phyloP scores from a whole-genome alignment of 2,888 invertebrate species.

The Ferrisia virgata region DNA sequence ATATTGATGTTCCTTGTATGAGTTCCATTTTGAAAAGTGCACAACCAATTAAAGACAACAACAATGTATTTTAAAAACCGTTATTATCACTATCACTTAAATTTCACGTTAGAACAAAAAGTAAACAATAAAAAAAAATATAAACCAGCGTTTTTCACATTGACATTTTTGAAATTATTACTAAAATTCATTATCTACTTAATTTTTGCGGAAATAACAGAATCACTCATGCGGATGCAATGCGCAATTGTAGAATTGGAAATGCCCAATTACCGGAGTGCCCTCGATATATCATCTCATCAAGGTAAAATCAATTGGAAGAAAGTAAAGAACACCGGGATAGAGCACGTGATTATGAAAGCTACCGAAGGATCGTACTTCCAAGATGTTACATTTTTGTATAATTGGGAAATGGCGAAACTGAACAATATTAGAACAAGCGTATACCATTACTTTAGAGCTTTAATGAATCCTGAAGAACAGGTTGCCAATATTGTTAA shows the following conservation, averaged over 20 bases:
- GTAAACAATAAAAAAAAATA: background rate
- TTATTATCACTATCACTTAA: background rate
- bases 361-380: background rate
- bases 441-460: background rate
- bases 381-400: slow-evolving; percentile 1
- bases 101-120: background rate
- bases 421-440: slow-evolving; percentile 5
- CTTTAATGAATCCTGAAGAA: background rate
- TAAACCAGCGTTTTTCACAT: background rate
- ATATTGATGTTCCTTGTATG: too few species aligned
- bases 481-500: background rate
- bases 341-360: background rate
- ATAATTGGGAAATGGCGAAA: slow-evolving; percentile 6
- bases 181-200: background rate
- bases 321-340: background rate
- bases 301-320: slow-evolving; percentile 21
- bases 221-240: background rate
- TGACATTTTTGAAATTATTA: background rate
- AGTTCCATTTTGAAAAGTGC: too few species aligned
- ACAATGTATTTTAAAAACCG: too few species aligned
- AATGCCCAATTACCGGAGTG: background rate
- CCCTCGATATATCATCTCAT: background rate
- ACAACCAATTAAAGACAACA: too few species aligned
- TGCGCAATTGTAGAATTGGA: background rate
- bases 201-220: background rate